Evolutionary conservation across 2,113 vertebrate genomes (phyloP).

Genomic region (Oxyura jamaicensis): DNA sequence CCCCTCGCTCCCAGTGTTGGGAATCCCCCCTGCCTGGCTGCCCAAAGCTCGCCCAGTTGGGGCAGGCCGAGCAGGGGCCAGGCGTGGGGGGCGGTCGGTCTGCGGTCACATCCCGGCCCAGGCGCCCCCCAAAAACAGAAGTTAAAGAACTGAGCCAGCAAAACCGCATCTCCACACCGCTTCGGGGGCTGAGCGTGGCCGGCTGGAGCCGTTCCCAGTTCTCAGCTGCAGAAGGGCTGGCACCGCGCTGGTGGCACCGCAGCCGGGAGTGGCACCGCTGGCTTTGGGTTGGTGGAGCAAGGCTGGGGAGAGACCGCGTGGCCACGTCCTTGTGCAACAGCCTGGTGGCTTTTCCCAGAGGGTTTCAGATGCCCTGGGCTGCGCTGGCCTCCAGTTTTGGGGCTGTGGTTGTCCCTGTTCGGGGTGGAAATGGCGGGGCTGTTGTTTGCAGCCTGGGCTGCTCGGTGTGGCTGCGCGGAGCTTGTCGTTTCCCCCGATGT

Average conservation of each 20-base stretch:
- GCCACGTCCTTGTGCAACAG: background rate
- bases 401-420: background rate
- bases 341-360: background rate
- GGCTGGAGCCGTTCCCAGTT: rapidly evolving
- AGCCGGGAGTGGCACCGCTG: rapidly evolving
- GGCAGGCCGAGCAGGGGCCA: background rate
- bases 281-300: background rate
- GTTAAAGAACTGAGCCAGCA: background rate
- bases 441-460: background rate
- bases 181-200: background rate
- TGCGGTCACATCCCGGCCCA: background rate
- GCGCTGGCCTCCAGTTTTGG: background rate
- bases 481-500: conserved; percentile 14
- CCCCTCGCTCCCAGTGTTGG: background rate
- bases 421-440: background rate
- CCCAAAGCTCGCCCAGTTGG: background rate
- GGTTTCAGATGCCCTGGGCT: too few relatives aligned
- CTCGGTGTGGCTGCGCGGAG: background rate
- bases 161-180: background rate
- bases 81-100: rapidly evolving
- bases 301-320: background rate
- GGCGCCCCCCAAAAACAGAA: background rate
- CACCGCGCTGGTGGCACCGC: background rate
- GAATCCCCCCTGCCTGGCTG: background rate
- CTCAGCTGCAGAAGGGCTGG: background rate